Percentiles rank a stretch among this genome's conserved stretches.
Evolutionary conservation across 1,140 invertebrate species (phyloP).

Genomic region (Panulirus ornatus): DNA sequence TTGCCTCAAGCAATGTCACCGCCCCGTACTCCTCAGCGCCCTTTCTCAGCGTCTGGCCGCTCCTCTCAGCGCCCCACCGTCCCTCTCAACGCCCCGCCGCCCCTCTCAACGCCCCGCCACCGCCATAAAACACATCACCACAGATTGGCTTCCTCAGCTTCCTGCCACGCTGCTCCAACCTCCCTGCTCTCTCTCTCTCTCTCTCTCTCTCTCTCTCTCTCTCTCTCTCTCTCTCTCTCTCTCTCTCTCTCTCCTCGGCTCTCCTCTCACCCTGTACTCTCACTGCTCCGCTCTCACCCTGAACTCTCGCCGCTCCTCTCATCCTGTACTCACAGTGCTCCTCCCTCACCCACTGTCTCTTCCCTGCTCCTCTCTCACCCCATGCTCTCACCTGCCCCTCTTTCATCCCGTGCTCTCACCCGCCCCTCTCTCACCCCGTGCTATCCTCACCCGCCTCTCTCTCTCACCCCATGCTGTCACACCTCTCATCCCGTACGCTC

Average conservation of each 20-base stretch:
- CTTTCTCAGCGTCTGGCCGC: no score
- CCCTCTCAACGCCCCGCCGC: neutral
- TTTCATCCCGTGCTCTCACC: neutral
- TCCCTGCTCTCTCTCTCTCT: no score
- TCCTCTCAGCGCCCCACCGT: no score
- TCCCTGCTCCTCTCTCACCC: no score
- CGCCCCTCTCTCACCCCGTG: neutral
- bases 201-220: slow-evolving; percentile 41
- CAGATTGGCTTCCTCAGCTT: neutral
- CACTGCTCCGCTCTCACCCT: neutral
- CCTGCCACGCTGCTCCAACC: no score
- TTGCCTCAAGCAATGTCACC: no score
- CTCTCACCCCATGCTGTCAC: neutral
- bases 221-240: slow-evolving; percentile 19
- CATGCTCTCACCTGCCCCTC: no score
- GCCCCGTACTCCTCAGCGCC: no score
- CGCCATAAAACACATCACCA: neutral
- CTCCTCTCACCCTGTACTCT: neutral
- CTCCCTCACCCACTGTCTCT: no score
- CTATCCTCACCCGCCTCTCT: neutral
- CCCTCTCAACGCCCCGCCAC: neutral
- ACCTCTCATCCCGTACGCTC: neutral
- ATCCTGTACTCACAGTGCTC: neutral
- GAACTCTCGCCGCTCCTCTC: neutral
- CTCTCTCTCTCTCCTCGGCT: no score